Conservation (phyloP, 2,113 vertebrate species). For the Pseudopipra pipra region DNA sequence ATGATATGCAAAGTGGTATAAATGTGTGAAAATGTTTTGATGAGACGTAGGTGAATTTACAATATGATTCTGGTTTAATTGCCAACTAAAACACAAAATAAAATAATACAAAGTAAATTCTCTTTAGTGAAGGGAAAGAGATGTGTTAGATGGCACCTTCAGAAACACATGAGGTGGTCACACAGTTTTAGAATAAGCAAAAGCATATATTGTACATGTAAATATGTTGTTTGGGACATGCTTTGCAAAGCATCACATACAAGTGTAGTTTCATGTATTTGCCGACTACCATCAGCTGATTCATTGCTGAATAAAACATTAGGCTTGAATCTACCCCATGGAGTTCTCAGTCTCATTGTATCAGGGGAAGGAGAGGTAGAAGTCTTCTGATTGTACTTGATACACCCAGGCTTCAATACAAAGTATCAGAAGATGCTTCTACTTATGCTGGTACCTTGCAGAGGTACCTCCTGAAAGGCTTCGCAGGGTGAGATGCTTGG, state of each 20-base stretch:
- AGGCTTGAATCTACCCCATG: too few species aligned
- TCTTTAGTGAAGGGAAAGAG: background rate
- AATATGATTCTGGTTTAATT: background rate
- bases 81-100: background rate
- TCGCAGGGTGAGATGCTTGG: background rate
- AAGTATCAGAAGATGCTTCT: background rate
- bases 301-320: background rate
- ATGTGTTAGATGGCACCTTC: background rate
- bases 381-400: background rate
- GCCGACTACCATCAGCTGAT: background rate
- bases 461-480: background rate
- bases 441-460: background rate
- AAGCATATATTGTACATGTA: background rate
- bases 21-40: fast-evolving
- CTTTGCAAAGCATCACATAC: background rate
- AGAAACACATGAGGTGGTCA: background rate
- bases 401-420: fast-evolving
- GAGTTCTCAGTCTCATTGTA: background rate
- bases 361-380: background rate
- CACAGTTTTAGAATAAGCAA: background rate
- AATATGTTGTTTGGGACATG: background rate
- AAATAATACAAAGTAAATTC: conserved; percentile 15
- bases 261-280: background rate
- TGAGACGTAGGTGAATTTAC: background rate
- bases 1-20: background rate